Base-by-base conservation (phyloP, 2,888 invertebrate species). In the Polymixis lichenea region DNA sequence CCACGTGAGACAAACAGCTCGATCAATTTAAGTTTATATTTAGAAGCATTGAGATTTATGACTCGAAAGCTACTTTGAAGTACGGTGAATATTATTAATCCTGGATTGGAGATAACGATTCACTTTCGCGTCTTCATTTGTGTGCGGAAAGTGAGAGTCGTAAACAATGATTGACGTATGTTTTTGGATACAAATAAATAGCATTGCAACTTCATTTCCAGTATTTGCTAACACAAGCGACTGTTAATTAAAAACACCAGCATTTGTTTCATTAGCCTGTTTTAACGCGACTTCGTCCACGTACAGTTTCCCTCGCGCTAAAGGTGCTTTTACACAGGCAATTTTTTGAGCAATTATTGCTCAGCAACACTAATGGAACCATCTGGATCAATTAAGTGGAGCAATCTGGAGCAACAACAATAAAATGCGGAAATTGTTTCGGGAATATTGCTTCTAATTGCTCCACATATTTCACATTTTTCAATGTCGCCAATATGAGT, bases 11-110 rank as follows among this genome's bases (percentile, higher is more conserved):
- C 77, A 82, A 82, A 86, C 72, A 56, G 65, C 74, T 72, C 69
- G 72, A 78, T 77, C 78, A 78, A 84, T 81, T 78, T 62, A 56
- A 58, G 53, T 77, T 77, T 88, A 87, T 75, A 85, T 86, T 86
- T 86, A 88, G 87, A 80, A 64, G n/a, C 83, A 67, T 82, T 72
- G 22, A 76, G 75, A 84, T 85, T 85, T 87, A 84, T 80, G 82
- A 72, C 51, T 74, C 72, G 73, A 81, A 77, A 77, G 85, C 75
- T 81, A 82, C 77, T 83, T 87, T 79, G 78, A 84, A 74, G 83
- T 84, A 66, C 74, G 73, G 32, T 77, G 62, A 77, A 65, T 74
- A 74, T 76, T 83, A 83, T 75, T 80, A 80, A 73, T 77, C 73
- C 72, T 67, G 65, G 28, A 70, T 72, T 62, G 68, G 38, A 81